Evolutionary conservation across 2,888 invertebrate genomes (phyloP).

Genomic region (Hyposoter didymator): DNA sequence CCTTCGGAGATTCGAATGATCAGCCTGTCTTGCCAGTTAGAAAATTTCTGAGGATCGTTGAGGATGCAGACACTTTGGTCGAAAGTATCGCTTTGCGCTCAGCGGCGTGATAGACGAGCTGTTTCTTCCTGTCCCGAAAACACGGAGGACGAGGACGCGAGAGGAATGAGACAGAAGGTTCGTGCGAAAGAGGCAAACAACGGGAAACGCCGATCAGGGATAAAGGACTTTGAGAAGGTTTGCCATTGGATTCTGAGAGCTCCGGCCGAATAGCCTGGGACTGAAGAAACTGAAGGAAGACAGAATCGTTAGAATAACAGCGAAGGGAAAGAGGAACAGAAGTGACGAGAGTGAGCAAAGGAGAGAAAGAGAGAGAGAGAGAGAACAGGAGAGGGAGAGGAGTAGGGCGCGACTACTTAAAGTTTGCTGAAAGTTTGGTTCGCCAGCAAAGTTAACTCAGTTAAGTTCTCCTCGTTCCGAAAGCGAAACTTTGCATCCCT

Average conservation of each 20-base stretch:
- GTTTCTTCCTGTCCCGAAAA: conserved; percentile 45
- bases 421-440: conserved; percentile 83
- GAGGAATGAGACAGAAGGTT: conserved; percentile 13
- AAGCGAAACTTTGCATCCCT: conserved; percentile 82
- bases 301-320: conserved; percentile 17
- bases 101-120: conserved; percentile 21
- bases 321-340: background rate
- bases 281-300: conserved; percentile 32
- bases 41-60: background rate
- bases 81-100: conserved; percentile 24
- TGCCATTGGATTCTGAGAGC: conserved; percentile 47
- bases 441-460: conserved; percentile 84
- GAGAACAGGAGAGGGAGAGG: conserved; percentile 65
- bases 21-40: background rate
- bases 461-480: conserved; percentile 82
- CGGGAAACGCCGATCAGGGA: conserved; percentile 55
- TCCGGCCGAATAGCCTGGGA: conserved; percentile 40
- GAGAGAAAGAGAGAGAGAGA: conserved; percentile 25
- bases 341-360: conserved; percentile 14
- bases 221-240: conserved; percentile 58
- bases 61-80: conserved; percentile 9
- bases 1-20: background rate
- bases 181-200: conserved; percentile 13
- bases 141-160: background rate
- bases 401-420: conserved; percentile 82